Evolutionary conservation across 2,113 vertebrate genomes (phyloP).

Genomic region (Nannobrachium achirus): DNA sequence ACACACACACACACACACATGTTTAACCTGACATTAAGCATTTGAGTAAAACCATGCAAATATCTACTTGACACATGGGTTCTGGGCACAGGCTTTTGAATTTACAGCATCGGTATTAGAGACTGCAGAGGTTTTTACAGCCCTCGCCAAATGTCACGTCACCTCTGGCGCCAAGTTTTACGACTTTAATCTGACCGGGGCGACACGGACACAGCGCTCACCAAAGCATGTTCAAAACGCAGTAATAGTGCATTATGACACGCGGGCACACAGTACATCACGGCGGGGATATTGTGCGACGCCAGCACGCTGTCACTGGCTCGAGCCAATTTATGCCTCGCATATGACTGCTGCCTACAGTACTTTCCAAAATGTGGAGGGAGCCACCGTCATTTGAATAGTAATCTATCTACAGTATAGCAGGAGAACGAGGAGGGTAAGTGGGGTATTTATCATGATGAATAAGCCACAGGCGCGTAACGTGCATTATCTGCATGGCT

Average conservation of each 20-base stretch:
- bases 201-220: slow-evolving; percentile 52
- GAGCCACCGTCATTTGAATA: slow-evolving; percentile 61
- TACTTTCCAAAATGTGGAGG: slow-evolving; percentile 63
- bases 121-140: slow-evolving; percentile 63
- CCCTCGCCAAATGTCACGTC: slow-evolving; percentile 66
- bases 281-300: slow-evolving; percentile 42
- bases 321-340: slow-evolving; percentile 59
- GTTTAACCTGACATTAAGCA: slow-evolving; percentile 37
- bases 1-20: slow-evolving; percentile 10
- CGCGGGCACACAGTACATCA: slow-evolving; percentile 63
- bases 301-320: slow-evolving; percentile 40
- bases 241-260: slow-evolving; percentile 70
- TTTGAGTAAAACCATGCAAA: slow-evolving; percentile 9
- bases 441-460: slow-evolving; percentile 66
- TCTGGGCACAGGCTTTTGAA: slow-evolving; percentile 34
- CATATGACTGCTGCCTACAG: slow-evolving; percentile 49
- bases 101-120: slow-evolving; percentile 48
- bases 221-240: slow-evolving; percentile 59
- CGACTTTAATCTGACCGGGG: slow-evolving; percentile 63
- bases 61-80: slow-evolving; percentile 15
- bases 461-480: slow-evolving; percentile 47
- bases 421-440: slow-evolving; percentile 38
- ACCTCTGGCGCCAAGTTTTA: slow-evolving; percentile 66
- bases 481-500: slow-evolving; percentile 54
- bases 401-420: slow-evolving; percentile 50